Conservation (phyloP, 2,888 invertebrate species). For the Eremobia ochroleuca region DNA sequence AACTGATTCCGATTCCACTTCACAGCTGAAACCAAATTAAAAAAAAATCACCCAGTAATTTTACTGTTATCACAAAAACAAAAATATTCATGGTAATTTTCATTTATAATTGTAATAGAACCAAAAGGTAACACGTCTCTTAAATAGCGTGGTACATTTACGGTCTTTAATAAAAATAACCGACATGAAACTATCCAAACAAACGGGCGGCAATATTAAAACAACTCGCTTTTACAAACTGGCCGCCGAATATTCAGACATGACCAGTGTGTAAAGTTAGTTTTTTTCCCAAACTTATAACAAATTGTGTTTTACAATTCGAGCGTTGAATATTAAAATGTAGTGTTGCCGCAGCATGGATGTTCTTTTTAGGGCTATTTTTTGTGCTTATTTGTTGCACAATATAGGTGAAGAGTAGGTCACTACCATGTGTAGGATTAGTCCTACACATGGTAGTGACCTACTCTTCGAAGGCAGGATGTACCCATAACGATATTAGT, state of each 20-base stretch:
- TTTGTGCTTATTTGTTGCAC: not conserved
- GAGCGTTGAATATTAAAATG: constrained; percentile 39
- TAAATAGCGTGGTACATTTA: not conserved
- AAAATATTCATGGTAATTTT: not conserved
- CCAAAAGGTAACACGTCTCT: not conserved
- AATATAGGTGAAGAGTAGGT: not conserved
- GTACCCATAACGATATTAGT: too few relatives aligned
- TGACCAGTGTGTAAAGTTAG: constrained; percentile 47
- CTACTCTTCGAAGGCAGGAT: too few relatives aligned
- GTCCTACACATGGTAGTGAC: too few relatives aligned
- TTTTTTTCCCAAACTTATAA: constrained; percentile 47
- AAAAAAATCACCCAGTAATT: not conserved
- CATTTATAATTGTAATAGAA: not conserved
- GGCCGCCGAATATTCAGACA: constrained; percentile 27
- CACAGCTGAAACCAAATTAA: not conserved
- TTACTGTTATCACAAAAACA: too few relatives aligned
- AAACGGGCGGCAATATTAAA: constrained; percentile 33
- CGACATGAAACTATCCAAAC: constrained; percentile 19
- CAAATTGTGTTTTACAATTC: constrained; percentile 53
- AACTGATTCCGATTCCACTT: not conserved
- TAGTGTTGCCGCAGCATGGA: not conserved
- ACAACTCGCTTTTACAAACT: constrained; percentile 37
- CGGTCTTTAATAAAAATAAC: constrained; percentile 23
- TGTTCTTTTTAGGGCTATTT: not conserved
- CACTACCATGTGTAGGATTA: not conserved